phyloP scores from a whole-genome alignment of 2,797 vertebrate species.

The Botia almorhae region DNA sequence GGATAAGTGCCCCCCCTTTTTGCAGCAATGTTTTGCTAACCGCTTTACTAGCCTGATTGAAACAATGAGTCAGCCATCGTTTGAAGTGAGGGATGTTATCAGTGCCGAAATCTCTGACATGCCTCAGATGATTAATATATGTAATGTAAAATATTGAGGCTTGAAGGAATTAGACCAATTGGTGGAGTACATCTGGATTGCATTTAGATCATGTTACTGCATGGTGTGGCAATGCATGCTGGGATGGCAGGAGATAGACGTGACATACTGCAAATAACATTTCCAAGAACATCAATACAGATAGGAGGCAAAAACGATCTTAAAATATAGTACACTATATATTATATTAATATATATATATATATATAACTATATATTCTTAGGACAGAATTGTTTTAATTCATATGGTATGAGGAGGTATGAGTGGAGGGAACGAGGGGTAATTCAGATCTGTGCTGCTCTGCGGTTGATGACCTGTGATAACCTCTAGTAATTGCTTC shows the following conservation, averaged over 20 bases:
- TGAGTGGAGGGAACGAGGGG: constrained; percentile 53
- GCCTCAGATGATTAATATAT: constrained; percentile 77
- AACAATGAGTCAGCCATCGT: constrained; percentile 57
- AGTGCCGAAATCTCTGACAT: constrained; percentile 72
- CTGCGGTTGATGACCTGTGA: constrained; percentile 91
- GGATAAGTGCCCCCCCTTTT: constrained; percentile 27
- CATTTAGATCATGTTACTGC: constrained; percentile 78
- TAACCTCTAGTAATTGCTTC: constrained; percentile 93
- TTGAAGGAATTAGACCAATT: constrained; percentile 66
- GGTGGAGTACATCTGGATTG: constrained; percentile 78
- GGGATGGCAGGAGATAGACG: constrained; percentile 74
- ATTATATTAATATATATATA: too few species aligned
- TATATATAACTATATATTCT: constrained; percentile 37
- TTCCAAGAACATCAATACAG: constrained; percentile 66
- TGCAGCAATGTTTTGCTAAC: constrained; percentile 60
- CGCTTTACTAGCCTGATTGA: constrained; percentile 67
- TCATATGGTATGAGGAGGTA: constrained; percentile 60
- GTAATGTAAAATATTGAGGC: constrained; percentile 77
- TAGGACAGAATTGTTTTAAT: constrained; percentile 9
- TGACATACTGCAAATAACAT: constrained; percentile 73
- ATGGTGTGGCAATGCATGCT: constrained; percentile 74
- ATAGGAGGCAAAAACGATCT: constrained; percentile 69
- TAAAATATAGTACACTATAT: constrained; percentile 8
- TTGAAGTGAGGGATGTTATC: constrained; percentile 75
- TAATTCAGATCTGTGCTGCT: constrained; percentile 81